Percentiles rank a stretch among this genome's conserved stretches.
These are phyloP conservation scores for Apostichopus californicus DNA, from an alignment of 35 echinoderm and acorn worm genomes.

Conservation along the genomic window DNA sequence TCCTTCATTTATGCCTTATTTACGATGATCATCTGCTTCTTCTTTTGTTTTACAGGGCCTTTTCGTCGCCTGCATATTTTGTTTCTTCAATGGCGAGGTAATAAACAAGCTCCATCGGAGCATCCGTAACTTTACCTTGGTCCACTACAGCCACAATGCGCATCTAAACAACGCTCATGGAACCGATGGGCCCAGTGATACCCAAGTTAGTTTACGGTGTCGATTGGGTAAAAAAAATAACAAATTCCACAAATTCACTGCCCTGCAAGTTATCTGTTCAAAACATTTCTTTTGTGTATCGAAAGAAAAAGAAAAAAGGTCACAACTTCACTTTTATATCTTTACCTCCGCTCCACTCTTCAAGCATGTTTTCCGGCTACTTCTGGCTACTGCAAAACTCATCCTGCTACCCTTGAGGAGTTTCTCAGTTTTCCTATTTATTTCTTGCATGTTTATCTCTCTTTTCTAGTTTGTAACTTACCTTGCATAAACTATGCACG, in stretches of 20 bases:
- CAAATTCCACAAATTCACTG: not conserved
- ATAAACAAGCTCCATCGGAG: slow-evolving; percentile 86
- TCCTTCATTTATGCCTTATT: no score
- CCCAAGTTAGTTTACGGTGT: slow-evolving; percentile 93
- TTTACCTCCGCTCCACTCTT: no score
- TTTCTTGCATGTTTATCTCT: no score
- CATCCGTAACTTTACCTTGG: slow-evolving; percentile 82
- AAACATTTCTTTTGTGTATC: not conserved
- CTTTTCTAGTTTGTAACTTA: no score
- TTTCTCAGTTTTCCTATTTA: no score
- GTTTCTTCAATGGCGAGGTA: slow-evolving; percentile 99
- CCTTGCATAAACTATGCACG: no score
- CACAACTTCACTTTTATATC: not conserved
- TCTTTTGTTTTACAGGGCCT: slow-evolving; percentile 84
- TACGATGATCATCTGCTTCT: no score
- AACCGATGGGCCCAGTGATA: slow-evolving; percentile 79
- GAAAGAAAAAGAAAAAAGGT: not conserved
- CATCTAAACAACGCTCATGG: slow-evolving; percentile 66
- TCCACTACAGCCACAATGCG: slow-evolving; percentile 75
- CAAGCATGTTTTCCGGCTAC: no score
- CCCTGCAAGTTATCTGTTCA: not conserved
- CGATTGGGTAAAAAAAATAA: slow-evolving; percentile 71
- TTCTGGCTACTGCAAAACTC: no score
- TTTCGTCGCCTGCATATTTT: slow-evolving; percentile 99
- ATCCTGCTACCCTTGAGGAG: no score